Evolutionary conservation across 1,140 invertebrate species (phyloP), one percentile per base, ranked within the genome.

Genomic region (Drosophila kepulauana): DNA sequence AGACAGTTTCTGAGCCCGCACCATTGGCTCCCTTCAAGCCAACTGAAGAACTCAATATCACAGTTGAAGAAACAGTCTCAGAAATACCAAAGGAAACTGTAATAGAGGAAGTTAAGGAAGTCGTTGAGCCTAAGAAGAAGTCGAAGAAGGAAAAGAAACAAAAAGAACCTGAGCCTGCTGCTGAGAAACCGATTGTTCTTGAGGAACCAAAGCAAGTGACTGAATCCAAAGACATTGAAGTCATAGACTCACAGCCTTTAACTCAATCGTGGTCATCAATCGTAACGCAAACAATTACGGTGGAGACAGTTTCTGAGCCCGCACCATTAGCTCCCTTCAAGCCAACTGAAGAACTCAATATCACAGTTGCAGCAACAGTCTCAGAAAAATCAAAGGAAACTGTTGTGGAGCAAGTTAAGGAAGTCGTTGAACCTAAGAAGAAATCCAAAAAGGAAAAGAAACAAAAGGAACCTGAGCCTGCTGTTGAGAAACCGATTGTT

Each of bases 361-460:
- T 51, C n/a, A 51, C 56, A 57, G n/a, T 13, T 20, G 1, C 56
- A 56, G 58, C 69, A 75, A 33, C 48, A 5, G 48, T 51, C n/a
- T 7, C 11, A 5, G 48, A 51, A 11, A 13, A 1, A 6, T 5
- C n/a, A 35, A 35, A 2, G 5, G 35, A 35, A 4, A 46, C 43
- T 46, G 43, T 46, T 46, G 13, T 46, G 13, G 13, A 61, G 25
- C 11, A 3, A 6, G 15, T 13, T 10, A 51, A 28, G 16, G 48
- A 51, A 28, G 10, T 51, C 8, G 28, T 5, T 11, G 69, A 82
- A 1, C 35, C 33, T 0, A 79, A 68, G 6, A 81, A 72, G 52
- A 79, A 82, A 30, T 0, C 54, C 2, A 82, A 52, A 25, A 79
- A 79, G 5, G 71, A 82, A 0, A 49, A 65, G 13, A 78, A 81